phyloP scores from a whole-genome alignment of 35 echinoderm and acorn worm genomes.

The Ophioderma brevispina region DNA sequence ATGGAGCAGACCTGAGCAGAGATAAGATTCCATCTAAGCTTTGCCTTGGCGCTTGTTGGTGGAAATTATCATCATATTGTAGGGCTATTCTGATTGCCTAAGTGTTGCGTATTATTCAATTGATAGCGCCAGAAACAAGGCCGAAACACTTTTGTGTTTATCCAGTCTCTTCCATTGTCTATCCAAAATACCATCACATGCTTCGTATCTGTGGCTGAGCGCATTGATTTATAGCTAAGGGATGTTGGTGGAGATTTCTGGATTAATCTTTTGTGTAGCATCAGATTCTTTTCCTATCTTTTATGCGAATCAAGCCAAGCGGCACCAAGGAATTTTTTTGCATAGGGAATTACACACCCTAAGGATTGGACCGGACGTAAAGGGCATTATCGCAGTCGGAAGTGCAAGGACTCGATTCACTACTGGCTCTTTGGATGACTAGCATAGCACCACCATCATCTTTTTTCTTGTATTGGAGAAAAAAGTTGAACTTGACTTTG shows the following conservation, averaged over 20 bases:
- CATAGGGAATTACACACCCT: background rate
- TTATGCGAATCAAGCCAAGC: background rate
- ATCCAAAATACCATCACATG: background rate
- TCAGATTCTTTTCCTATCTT: background rate
- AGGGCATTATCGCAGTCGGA: too few relatives aligned
- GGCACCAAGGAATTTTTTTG: background rate
- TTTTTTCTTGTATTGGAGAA: too few relatives aligned
- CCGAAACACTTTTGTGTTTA: background rate
- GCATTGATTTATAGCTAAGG: conserved; percentile 4
- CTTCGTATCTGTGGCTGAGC: background rate
- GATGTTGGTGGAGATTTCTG: background rate
- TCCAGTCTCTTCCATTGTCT: background rate
- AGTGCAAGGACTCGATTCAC: too few relatives aligned
- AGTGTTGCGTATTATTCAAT: background rate
- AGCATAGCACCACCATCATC: too few relatives aligned
- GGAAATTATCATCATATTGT: background rate
- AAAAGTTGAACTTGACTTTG: too few relatives aligned
- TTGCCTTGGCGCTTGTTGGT: background rate
- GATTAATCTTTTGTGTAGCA: background rate
- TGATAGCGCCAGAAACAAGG: background rate
- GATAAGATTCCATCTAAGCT: too few relatives aligned
- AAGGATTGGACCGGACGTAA: background rate
- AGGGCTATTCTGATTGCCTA: background rate
- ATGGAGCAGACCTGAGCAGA: background rate
- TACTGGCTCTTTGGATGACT: too few relatives aligned